Percentiles rank a stretch among this genome's conserved stretches.
Conservation (phyloP, 2,888 invertebrate genomes). For the Sphaeridia pumilis region DNA sequence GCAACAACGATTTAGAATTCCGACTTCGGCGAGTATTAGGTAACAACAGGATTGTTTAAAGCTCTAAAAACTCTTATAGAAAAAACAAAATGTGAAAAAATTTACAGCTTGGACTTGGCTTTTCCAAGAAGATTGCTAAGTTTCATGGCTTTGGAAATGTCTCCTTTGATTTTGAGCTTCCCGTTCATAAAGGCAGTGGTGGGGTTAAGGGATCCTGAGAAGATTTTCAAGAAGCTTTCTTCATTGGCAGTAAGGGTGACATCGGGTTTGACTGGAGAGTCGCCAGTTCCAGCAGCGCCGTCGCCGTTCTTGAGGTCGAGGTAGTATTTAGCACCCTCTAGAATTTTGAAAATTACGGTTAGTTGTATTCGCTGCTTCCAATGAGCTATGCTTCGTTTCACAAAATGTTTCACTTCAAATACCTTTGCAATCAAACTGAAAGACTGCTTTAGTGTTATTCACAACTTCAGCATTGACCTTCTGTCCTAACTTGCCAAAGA, state of each 20-base stretch:
- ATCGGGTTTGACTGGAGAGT: slow-evolving; percentile 57
- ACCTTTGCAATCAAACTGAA: slow-evolving; percentile 78
- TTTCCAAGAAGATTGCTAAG: slow-evolving; percentile 77
- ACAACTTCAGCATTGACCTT: slow-evolving; percentile 69
- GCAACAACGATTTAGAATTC: too few relatives aligned
- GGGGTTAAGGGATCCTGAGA: slow-evolving; percentile 66
- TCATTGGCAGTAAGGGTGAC: slow-evolving; percentile 72
- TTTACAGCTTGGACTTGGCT: slow-evolving; percentile 55
- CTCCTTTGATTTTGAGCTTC: slow-evolving; percentile 83
- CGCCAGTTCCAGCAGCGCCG: slow-evolving; percentile 70
- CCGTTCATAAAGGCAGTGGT: slow-evolving; percentile 92
- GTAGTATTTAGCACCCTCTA: slow-evolving; percentile 64
- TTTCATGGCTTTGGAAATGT: slow-evolving; percentile 87
- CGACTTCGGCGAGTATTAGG: too few relatives aligned
- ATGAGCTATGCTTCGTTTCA: too few relatives aligned
- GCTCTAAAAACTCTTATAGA: too few relatives aligned
- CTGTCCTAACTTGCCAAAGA: slow-evolving; percentile 48
- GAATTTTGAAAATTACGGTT: too few relatives aligned
- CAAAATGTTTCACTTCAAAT: too few relatives aligned
- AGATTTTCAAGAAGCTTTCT: slow-evolving; percentile 42
- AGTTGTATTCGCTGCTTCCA: too few relatives aligned
- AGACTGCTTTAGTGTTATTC: slow-evolving; percentile 67
- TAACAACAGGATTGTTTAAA: too few relatives aligned
- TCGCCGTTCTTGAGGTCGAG: slow-evolving; percentile 78
- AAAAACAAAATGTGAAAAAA: not conserved